Evolutionary conservation across 2,797 vertebrate species (phyloP).

Genomic region (Scomberomorus guttatus): DNA sequence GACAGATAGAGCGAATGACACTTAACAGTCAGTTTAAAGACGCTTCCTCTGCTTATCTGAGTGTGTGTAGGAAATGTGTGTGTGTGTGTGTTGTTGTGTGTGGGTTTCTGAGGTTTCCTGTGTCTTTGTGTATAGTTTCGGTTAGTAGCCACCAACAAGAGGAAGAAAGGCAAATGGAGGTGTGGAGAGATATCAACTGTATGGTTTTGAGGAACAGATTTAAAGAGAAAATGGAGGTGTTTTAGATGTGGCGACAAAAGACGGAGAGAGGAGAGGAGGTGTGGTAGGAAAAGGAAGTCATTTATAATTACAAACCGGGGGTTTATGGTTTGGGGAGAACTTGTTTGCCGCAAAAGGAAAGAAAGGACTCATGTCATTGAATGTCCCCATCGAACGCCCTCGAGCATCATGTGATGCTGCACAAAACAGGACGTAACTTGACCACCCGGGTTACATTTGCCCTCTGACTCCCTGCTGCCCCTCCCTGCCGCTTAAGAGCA

Average conservation of each 20-base stretch:
- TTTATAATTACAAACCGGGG: conserved; percentile 24
- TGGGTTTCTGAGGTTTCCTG: conserved; percentile 59
- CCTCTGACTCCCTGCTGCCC: conserved; percentile 42
- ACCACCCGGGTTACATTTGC: conserved; percentile 43
- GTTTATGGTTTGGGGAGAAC: conserved; percentile 4
- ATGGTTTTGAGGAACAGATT: background rate
- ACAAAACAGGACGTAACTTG: conserved; percentile 63
- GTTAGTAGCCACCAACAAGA: conserved; percentile 40
- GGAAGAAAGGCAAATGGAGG: conserved; percentile 33
- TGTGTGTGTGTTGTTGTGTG: conserved; percentile 33
- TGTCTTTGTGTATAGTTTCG: conserved; percentile 54
- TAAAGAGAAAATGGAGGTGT: conserved; percentile 24
- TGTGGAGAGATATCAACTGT: conserved; percentile 28
- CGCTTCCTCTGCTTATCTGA: conserved; percentile 63
- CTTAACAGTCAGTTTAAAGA: conserved; percentile 61
- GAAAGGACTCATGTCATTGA: conserved; percentile 33
- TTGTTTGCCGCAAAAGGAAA: background rate
- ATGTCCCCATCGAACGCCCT: conserved; percentile 11
- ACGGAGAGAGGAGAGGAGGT: background rate
- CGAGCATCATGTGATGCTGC: conserved; percentile 28
- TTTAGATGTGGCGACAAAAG: conserved; percentile 3
- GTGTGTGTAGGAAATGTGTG: conserved; percentile 17
- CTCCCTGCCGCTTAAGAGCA: conserved; percentile 13
- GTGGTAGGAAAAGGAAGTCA: conserved; percentile 38
- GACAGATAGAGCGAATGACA: conserved; percentile 59